Base-by-base conservation (phyloP, 2,888 invertebrate genomes). In the Limenitis camilla region DNA sequence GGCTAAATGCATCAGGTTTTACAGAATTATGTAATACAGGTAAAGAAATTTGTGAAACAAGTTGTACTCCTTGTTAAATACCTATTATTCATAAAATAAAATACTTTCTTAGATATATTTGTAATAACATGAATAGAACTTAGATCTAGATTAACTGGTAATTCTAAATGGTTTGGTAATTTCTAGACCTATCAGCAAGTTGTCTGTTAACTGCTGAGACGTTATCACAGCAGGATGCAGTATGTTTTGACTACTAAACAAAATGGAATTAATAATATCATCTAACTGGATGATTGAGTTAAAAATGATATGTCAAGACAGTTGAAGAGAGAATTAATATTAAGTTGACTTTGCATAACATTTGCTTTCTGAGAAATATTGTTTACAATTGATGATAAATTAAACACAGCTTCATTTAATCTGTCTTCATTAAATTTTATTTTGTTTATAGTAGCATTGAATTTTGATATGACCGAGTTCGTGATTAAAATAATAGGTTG, bases 141-240 rank as follows among this genome's bases (percentile, higher is more conserved):
- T 32, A 61, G 30, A 32, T 47, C 50, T 58, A 63, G 41, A 11
- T 4, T 31, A n/a, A 59, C 33, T 31, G 61, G 53, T 10, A 63
- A 40, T 43, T 61, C 33, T 0, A 38, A 9, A 11, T 47, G 19
- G 8, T 27, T 36, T 6, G 61, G 50, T 45, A 62, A 8, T 55
- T 33, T 48, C 55, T 53, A 35, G 58, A 56, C 43, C 56, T 60
- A 50, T 62, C 52, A 19, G 52, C 52, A 39, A 63, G 56, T 28
- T 65, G 62, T 32, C 32, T 8, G 10, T 55, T 7, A 66, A 30
- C 27, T 62, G 56, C 7, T n/a, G 44, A 0, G 61, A 65, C 3
- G 62, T 49, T 40, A 65, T 40, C n/a, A 65, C 44, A 1, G 61
- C 35, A 6, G 66, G 66, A 32, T 65, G 61, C 6, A 66, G 33